Evolutionary conservation across 2,888 invertebrate genomes (phyloP).

Genomic region (Rhopalosiphum nymphaeae): DNA sequence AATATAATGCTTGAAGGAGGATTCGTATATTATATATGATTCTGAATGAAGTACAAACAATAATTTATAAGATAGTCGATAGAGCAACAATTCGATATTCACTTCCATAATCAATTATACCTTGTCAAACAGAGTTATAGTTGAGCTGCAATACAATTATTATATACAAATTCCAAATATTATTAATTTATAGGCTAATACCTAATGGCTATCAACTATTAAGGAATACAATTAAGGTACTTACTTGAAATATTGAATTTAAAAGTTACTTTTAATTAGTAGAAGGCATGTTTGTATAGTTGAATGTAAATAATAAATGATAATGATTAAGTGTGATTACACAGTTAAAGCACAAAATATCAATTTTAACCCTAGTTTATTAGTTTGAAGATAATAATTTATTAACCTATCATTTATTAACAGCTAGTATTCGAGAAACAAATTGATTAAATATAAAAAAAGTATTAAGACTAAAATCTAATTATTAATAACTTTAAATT

Average conservation of each 20-base stretch:
- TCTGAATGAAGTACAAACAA: not conserved
- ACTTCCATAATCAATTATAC: not conserved
- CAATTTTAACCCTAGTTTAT: not conserved
- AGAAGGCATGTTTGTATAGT: not conserved
- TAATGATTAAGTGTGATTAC: not conserved
- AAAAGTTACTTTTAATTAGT: not conserved
- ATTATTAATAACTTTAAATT: not conserved
- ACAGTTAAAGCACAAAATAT: not conserved
- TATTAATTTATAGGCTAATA: no score
- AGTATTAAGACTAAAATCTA: not conserved
- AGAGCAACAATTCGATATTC: not conserved
- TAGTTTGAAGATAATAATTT: not conserved
- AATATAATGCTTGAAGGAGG: not conserved
- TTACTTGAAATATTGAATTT: not conserved
- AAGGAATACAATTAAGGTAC: not conserved
- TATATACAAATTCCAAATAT: not conserved
- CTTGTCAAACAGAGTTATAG: not conserved
- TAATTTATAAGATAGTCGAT: not conserved
- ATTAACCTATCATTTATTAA: not conserved
- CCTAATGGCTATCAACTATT: no score
- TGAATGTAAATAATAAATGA: not conserved
- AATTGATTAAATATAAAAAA: not conserved
- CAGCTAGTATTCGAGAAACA: not conserved
- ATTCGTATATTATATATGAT: not conserved
- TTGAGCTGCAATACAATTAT: not conserved